These are phyloP conservation scores for Anthoscopus minutus DNA, from an alignment of 2,113 vertebrate species.

Conservation along the genomic window DNA sequence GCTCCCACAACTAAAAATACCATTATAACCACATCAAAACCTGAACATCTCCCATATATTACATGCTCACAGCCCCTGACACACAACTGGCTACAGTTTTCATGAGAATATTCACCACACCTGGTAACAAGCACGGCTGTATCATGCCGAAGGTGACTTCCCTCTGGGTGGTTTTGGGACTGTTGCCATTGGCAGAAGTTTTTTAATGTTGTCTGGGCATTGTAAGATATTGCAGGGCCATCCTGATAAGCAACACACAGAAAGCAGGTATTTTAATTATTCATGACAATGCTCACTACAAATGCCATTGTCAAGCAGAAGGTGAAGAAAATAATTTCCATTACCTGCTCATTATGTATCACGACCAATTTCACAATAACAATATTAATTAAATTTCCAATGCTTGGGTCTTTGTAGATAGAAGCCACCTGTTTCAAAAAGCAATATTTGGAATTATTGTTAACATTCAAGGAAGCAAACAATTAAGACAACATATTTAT, in stretches of 20 bases:
- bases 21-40: not conserved
- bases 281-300: not conserved
- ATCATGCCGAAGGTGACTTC: constrained; percentile 88
- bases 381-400: constrained; percentile 98
- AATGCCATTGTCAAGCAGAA: not conserved
- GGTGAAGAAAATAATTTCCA: constrained; percentile 27
- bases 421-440: constrained; percentile 88
- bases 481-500: not conserved
- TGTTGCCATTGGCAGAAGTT: constrained; percentile 99
- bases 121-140: constrained; percentile 96
- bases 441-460: constrained; percentile 55
- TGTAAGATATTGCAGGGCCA: constrained; percentile 90
- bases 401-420: constrained; percentile 98
- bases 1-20: not conserved
- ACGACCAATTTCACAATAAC: constrained; percentile 96
- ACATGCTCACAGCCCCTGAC: not conserved
- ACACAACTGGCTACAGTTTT: not conserved
- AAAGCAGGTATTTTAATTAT: not conserved
- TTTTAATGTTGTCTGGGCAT: constrained; percentile 95
- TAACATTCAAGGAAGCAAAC: constrained; percentile 31
- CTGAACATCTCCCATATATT: not conserved
- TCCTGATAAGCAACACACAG: constrained; percentile 73
- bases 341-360: constrained; percentile 94
- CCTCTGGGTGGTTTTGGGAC: constrained; percentile 83
- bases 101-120: constrained; percentile 58